phyloP scores from a whole-genome alignment of 1,140 invertebrate genomes.

The Drosophila kikkawai region DNA sequence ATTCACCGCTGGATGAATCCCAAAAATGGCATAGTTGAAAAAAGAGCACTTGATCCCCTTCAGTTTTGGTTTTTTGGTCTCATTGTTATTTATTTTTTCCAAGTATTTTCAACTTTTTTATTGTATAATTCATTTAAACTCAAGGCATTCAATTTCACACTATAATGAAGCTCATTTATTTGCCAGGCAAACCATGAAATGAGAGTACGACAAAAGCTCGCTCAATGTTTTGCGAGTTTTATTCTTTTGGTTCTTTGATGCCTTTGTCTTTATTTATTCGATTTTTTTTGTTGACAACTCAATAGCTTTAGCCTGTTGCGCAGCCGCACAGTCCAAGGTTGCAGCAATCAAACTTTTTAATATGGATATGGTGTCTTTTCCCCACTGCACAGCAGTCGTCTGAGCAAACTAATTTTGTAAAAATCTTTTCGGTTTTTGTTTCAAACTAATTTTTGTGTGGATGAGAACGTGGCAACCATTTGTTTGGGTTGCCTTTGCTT shows the following conservation, averaged over 20 bases:
- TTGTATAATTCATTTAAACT: neutral
- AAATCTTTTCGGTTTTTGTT: conserved; percentile 58
- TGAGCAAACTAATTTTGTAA: conserved; percentile 68
- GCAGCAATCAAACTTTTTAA: conserved; percentile 6
- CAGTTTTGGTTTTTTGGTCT: conserved; percentile 13
- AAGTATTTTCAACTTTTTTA: conserved; percentile 1
- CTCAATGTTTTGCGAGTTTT: conserved; percentile 17
- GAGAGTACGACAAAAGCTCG: conserved; percentile 6
- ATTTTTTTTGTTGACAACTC: conserved; percentile 51
- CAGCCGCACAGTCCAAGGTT: conserved; percentile 64
- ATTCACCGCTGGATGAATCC: conserved; percentile 23
- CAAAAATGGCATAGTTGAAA: conserved; percentile 8
- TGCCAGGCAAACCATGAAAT: conserved; percentile 25
- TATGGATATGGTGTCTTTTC: conserved; percentile 8
- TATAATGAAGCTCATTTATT: conserved; percentile 59
- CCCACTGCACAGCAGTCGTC: neutral
- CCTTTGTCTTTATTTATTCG: conserved; percentile 6
- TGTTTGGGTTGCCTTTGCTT: conserved; percentile 47
- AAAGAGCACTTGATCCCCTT: conserved; percentile 22
- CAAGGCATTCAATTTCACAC: conserved; percentile 43
- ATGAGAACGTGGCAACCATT: conserved; percentile 48
- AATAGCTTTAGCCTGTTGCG: conserved; percentile 43
- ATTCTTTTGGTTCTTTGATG: neutral
- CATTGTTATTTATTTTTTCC: conserved; percentile 1
- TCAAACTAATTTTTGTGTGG: conserved; percentile 48